phyloP scores from a whole-genome alignment of 2,797 vertebrate species.

The Poeciliopsis presidionis region DNA sequence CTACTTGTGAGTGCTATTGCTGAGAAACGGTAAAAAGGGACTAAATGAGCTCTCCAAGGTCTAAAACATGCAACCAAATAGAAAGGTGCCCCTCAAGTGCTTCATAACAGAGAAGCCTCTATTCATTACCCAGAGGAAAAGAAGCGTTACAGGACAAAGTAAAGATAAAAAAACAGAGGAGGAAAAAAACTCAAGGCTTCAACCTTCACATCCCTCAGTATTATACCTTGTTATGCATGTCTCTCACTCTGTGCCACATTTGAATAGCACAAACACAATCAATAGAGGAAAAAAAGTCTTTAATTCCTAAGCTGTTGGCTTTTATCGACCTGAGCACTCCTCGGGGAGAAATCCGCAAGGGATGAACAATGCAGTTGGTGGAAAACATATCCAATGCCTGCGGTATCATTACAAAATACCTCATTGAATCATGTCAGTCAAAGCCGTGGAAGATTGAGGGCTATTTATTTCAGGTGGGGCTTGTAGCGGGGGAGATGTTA shows the following conservation, averaged over 20 bases:
- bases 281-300: conserved; percentile 57
- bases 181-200: conserved; percentile 37
- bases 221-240: conserved; percentile 51
- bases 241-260: conserved; percentile 41
- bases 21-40: conserved; percentile 62
- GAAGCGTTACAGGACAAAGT: conserved; percentile 45
- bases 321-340: conserved; percentile 63
- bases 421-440: conserved; percentile 45
- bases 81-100: conserved; percentile 65
- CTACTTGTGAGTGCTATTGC: conserved; percentile 48
- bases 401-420: conserved; percentile 50
- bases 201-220: conserved; percentile 56
- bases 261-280: conserved; percentile 67
- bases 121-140: conserved; percentile 64
- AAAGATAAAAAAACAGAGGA: conserved; percentile 26
- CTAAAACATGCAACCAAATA: conserved; percentile 61
- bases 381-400: conserved; percentile 43
- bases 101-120: conserved; percentile 46
- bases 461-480: conserved; percentile 53
- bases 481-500: conserved; percentile 57
- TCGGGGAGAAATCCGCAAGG: conserved; percentile 29
- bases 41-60: conserved; percentile 77
- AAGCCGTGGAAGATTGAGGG: conserved; percentile 18
- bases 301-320: conserved; percentile 54
- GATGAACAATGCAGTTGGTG: conserved; percentile 9